Evolutionary conservation across 2,113 vertebrate species (phyloP).

Genomic region (Apistogramma diplotaenia): DNA sequence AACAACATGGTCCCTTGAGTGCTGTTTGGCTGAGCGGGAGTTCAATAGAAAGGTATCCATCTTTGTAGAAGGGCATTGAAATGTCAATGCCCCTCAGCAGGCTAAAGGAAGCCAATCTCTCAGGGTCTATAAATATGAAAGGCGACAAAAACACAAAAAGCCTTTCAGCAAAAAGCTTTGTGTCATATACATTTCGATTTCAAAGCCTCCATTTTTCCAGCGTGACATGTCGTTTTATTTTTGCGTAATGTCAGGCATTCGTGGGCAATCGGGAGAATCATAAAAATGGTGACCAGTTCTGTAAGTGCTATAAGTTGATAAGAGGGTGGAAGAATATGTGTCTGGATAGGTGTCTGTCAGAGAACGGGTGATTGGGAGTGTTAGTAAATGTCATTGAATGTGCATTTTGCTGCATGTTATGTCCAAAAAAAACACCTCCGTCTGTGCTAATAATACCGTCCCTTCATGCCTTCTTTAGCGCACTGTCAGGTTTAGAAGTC

Average conservation of each 20-base stretch:
- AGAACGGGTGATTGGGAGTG: neutral
- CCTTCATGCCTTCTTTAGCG: conserved; percentile 9
- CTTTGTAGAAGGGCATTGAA: conserved; percentile 57
- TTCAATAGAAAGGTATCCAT: conserved; percentile 58
- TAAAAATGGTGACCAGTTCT: conserved; percentile 33
- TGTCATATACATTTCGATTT: conserved; percentile 62
- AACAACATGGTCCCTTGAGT: conserved; percentile 45
- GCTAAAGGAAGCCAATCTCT: conserved; percentile 63
- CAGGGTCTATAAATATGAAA: conserved; percentile 40
- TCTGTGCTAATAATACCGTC: conserved; percentile 21
- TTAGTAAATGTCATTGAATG: neutral
- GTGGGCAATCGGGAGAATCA: conserved; percentile 30
- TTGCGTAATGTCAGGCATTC: conserved; percentile 42
- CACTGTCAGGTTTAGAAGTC: conserved; percentile 40
- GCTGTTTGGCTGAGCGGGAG: conserved; percentile 36
- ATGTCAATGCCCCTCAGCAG: conserved; percentile 59
- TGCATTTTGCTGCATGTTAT: neutral
- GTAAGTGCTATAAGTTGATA: conserved; percentile 33
- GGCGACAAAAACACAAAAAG: conserved; percentile 57
- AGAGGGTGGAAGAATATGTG: neutral
- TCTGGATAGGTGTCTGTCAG: neutral
- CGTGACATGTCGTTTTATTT: conserved; percentile 52
- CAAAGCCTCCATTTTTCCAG: conserved; percentile 38
- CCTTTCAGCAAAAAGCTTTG: conserved; percentile 50
- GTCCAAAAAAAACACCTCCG: neutral